A percentile compares a stretch with the other conserved stretches of the same genome.
Conservation (phyloP, 1,140 invertebrate genomes). For the Drosophila bocqueti region DNA sequence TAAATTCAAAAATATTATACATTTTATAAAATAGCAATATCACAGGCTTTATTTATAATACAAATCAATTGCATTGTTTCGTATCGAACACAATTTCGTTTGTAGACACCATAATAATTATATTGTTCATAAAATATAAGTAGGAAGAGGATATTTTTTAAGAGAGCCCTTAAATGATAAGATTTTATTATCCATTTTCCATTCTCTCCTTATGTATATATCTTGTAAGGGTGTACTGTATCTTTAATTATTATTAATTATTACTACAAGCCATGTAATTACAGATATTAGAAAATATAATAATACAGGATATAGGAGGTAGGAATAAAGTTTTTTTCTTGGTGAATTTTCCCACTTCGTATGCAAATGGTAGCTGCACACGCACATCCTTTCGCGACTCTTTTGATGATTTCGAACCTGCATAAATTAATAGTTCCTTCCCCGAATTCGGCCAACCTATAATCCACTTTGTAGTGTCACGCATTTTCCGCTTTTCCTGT, state of each 20-base stretch:
- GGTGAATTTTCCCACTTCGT: constrained; percentile 10
- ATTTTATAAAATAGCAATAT: no score
- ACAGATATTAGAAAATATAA: background rate
- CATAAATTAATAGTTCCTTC: constrained; percentile 25
- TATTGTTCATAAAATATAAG: no score
- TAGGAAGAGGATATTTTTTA: no score
- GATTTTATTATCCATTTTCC: no score
- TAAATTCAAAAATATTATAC: background rate
- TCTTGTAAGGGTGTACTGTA: no score
- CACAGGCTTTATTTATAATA: no score
- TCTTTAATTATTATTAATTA: background rate
- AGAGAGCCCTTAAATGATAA: no score
- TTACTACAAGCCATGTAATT: background rate
- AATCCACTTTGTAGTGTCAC: constrained; percentile 67
- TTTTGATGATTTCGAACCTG: constrained; percentile 54
- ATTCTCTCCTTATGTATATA: no score
- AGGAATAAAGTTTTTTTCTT: background rate
- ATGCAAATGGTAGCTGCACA: constrained; percentile 60
- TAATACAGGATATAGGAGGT: background rate
- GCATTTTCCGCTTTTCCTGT: constrained; percentile 66
- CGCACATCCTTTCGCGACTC: constrained; percentile 69
- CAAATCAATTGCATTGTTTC: no score
- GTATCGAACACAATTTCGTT: no score
- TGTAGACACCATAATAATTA: no score
- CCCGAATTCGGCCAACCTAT: constrained; percentile 24